Base-by-base conservation (phyloP, 2,113 vertebrate genomes). In the Coracopsis vasa region DNA sequence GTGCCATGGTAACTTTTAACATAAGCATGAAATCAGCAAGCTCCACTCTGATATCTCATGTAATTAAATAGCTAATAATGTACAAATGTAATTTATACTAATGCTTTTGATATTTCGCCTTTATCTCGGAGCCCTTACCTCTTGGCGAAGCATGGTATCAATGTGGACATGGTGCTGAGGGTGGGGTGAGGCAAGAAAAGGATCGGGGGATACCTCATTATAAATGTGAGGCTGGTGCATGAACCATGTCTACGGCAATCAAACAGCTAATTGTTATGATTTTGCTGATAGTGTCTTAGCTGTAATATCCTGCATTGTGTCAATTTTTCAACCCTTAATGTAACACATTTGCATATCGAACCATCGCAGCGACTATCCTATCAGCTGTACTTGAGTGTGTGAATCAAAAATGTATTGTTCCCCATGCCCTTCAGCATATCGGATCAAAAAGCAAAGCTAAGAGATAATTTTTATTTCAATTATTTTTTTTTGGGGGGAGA, bases 261-360 rank as follows among this genome's bases (percentile, higher is more conserved):
- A 96, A 95, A 96, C 95, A 97, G 97, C 97, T 98, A 97, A 97
- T 96, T 90, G 97, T 97, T 97, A 95, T 87, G 94, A 95, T 97
- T 96, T 77, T 96, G 95, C 94, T 88, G 95, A 97, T 95, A 95
- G 92, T 95, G 88, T 82, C 88, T 95, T 96, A 82, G 94, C 96
- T 97, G 90, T 95, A 97, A 98, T 95, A 95, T 60, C 92, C 94
- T 92, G 96, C 98, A 78, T 98, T 97, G 97, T 98, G 97, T 98
- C 97, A 94, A 86, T 98, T 98, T 98, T 97, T 96, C 97, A 92
- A 69, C 97, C 91, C 97, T 97, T 97, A 97, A 95, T 94, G 96
- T 98, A 98, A 98, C 95, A 24, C 97, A 98, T 98, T 97, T 97
- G 97, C 98, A 98, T 98, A 98, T 98, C 98, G 97, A 98, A 84